phyloP scores from a whole-genome alignment of 1,140 invertebrate species.

The Arctopsyche grandis region DNA sequence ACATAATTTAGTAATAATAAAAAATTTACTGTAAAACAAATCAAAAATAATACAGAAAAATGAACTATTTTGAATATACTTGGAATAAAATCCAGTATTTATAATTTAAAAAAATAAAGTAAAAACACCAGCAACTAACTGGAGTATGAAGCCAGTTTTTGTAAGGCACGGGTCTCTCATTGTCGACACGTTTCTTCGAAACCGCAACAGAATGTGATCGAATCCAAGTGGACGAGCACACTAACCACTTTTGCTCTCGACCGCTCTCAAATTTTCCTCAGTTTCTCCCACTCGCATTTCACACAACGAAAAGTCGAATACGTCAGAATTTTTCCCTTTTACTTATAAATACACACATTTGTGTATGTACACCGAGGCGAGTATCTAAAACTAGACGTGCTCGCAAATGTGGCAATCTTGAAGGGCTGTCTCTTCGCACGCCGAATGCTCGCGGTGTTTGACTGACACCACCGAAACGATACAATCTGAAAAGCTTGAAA shows the following conservation, averaged over 20 bases:
- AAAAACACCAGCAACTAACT: too few species aligned
- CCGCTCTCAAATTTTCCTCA: neutral
- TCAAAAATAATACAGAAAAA: too few species aligned
- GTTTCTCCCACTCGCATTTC: neutral
- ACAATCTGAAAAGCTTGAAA: constrained; percentile 36
- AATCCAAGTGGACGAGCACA: constrained; percentile 24
- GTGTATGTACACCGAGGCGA: neutral
- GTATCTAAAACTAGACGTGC: neutral
- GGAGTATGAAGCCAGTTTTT: too few species aligned
- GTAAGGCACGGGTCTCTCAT: constrained; percentile 1
- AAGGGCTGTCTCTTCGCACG: neutral
- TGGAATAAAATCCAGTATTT: too few species aligned
- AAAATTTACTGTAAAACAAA: too few species aligned
- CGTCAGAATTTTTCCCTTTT: neutral
- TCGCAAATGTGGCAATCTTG: neutral
- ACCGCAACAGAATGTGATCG: constrained; percentile 48
- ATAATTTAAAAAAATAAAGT: too few species aligned
- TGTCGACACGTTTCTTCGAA: constrained; percentile 39
- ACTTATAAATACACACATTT: neutral
- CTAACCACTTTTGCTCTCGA: neutral
- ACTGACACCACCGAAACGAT: constrained; percentile 21
- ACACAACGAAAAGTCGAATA: neutral
- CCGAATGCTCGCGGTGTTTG: neutral
- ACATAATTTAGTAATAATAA: too few species aligned
- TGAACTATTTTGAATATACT: too few species aligned